Evolutionary conservation across 2,888 invertebrate species (phyloP).

Genomic region (Cylindroiulus punctatus): DNA sequence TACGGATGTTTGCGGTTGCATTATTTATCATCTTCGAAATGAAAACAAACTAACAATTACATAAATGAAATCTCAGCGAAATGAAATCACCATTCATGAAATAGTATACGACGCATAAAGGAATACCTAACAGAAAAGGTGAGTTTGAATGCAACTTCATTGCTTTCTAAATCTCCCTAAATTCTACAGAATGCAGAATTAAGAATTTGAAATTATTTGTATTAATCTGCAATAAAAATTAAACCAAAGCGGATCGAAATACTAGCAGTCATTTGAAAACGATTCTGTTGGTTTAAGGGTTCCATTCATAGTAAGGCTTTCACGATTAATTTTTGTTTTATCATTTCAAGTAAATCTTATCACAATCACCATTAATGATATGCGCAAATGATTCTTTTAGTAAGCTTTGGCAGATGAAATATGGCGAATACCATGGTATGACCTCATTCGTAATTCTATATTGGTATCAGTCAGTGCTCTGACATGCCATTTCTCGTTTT

Average conservation of each 20-base stretch:
- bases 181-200: no score
- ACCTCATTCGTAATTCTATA: background rate
- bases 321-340: background rate
- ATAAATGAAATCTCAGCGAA: background rate
- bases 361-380: background rate
- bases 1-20: background rate
- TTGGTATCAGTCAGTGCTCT: background rate
- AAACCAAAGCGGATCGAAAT: no score
- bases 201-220: no score
- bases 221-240: no score
- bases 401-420: background rate
- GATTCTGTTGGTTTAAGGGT: no score
- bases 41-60: background rate
- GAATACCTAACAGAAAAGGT: background rate
- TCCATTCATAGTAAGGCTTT: no score
- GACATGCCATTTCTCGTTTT: background rate
- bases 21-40: background rate
- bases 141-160: background rate
- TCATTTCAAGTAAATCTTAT: background rate
- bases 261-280: no score
- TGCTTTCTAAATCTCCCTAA: no score
- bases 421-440: background rate
- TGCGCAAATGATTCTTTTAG: background rate
- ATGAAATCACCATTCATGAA: background rate
- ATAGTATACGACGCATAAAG: background rate